Conservation (phyloP, 2,888 invertebrate genomes). For the Drosophila macrospina region DNA sequence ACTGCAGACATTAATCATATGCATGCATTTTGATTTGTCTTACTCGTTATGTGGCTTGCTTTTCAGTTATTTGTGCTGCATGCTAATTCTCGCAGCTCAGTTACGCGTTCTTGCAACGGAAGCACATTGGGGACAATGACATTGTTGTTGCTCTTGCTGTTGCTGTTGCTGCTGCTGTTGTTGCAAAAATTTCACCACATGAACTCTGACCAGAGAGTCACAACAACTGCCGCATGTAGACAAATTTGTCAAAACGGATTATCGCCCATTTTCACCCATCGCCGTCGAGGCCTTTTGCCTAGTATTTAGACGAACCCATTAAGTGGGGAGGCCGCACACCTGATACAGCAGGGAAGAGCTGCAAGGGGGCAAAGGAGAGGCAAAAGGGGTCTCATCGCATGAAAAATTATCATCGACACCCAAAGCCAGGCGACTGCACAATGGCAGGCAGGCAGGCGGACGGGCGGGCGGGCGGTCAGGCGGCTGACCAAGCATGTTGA, state of each 20-base stretch:
- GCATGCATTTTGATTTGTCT: slow-evolving; percentile 76
- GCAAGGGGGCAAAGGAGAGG: slow-evolving; percentile 7
- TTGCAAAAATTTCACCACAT: slow-evolving; percentile 54
- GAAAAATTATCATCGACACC: slow-evolving; percentile 81
- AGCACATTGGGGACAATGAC: slow-evolving; percentile 66
- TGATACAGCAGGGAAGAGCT: slow-evolving; percentile 18
- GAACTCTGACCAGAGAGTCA: slow-evolving; percentile 53
- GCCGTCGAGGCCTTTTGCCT: slow-evolving; percentile 34
- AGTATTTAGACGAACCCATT: slow-evolving; percentile 82
- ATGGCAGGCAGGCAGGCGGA: slow-evolving; percentile 47
- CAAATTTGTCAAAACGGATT: slow-evolving; percentile 83
- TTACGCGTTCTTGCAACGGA: slow-evolving; percentile 45
- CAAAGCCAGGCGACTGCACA: slow-evolving; percentile 60
- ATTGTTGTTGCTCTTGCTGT: slow-evolving; percentile 34
- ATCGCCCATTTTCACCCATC: slow-evolving; percentile 77
- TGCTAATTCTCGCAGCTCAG: slow-evolving; percentile 66
- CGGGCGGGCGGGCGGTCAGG: slow-evolving; percentile 30
- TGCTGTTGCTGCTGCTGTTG: slow-evolving; percentile 5
- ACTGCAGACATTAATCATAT: slow-evolving; percentile 58
- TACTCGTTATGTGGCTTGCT: slow-evolving; percentile 70
- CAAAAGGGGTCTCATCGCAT: slow-evolving; percentile 63
- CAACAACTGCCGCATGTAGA: slow-evolving; percentile 59
- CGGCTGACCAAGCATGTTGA: slow-evolving; percentile 62
- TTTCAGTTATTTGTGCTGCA: slow-evolving; percentile 71
- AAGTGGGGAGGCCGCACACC: slow-evolving; percentile 53